These are phyloP conservation scores for Drosophila subobscura DNA, from an alignment of 1,140 invertebrate species.

Conservation along the genomic window DNA sequence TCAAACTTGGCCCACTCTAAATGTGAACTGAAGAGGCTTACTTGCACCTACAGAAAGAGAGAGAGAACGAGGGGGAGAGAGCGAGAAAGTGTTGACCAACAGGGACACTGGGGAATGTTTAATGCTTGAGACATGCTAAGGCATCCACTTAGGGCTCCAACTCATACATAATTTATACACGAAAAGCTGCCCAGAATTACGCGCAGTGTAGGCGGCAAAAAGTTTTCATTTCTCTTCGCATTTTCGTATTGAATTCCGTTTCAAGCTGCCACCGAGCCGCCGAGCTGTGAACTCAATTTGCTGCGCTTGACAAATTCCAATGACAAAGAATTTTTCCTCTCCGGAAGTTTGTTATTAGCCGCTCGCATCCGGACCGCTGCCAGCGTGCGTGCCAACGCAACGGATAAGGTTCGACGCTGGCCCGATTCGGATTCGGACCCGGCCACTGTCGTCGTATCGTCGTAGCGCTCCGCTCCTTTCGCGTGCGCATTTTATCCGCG, in stretches of 20 bases:
- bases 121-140: too few species aligned
- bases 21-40: constrained; percentile 20
- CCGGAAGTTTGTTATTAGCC: constrained; percentile 83
- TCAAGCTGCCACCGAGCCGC: constrained; percentile 27
- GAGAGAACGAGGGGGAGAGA: not conserved
- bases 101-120: too few species aligned
- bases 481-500: constrained; percentile 69
- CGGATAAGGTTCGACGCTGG: constrained; percentile 62
- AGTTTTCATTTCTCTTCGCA: constrained; percentile 14
- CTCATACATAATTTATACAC: too few species aligned
- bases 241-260: constrained; percentile 61
- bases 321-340: constrained; percentile 79
- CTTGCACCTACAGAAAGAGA: constrained; percentile 4
- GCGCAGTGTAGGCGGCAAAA: not conserved
- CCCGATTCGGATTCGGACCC: constrained; percentile 7
- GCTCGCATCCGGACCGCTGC: constrained; percentile 60
- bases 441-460: not conserved
- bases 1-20: constrained; percentile 29
- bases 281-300: constrained; percentile 73
- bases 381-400: constrained; percentile 14
- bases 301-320: constrained; percentile 75
- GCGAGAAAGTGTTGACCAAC: constrained; percentile 5
- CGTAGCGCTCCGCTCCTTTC: not conserved
- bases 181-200: too few species aligned
- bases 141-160: too few species aligned